Percentiles rank a stretch among this genome's conserved stretches.
phyloP scores from a whole-genome alignment of 2,888 invertebrate genomes.

The Leucoptera coffeella region DNA sequence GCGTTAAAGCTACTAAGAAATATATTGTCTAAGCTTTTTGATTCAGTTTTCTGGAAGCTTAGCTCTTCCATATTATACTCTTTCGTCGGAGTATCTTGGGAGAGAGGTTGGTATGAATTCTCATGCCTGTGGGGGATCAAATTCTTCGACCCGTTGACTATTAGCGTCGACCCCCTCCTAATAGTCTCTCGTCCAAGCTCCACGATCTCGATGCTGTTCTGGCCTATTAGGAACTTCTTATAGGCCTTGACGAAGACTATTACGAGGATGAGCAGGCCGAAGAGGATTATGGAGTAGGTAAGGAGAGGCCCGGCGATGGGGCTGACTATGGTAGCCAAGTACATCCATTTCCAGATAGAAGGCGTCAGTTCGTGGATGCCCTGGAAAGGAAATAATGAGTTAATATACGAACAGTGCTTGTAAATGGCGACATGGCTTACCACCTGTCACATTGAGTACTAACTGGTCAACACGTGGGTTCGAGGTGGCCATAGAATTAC shows the following conservation, averaged over 20 bases:
- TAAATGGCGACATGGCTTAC: too few relatives aligned
- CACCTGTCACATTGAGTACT: too few relatives aligned
- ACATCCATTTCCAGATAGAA: conserved; percentile 75
- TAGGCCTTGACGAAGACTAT: conserved; percentile 67
- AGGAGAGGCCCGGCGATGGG: conserved; percentile 65
- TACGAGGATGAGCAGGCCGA: conserved; percentile 60
- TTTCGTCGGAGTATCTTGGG: conserved; percentile 4
- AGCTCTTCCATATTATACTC: conserved; percentile 16
- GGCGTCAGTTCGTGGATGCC: conserved; percentile 75
- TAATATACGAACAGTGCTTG: too few relatives aligned
- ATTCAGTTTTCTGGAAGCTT: conserved; percentile 15
- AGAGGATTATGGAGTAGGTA: conserved; percentile 65
- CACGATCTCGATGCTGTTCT: conserved; percentile 65
- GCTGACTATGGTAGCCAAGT: conserved; percentile 70
- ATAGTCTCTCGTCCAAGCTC: conserved; percentile 71
- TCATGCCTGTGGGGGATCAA: conserved; percentile 50
- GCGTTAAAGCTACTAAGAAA: background rate
- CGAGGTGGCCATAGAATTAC: too few relatives aligned
- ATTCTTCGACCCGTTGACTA: conserved; percentile 54
- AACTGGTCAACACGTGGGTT: too few relatives aligned
- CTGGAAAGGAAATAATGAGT: conserved; percentile 31
- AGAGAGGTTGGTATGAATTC: conserved; percentile 33
- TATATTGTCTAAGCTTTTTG: conserved; percentile 20
- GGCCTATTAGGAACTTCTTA: conserved; percentile 65
- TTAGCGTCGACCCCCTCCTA: conserved; percentile 57